Evolutionary conservation across 2,888 invertebrate genomes (phyloP).

Genomic region (Clanis bilineata): DNA sequence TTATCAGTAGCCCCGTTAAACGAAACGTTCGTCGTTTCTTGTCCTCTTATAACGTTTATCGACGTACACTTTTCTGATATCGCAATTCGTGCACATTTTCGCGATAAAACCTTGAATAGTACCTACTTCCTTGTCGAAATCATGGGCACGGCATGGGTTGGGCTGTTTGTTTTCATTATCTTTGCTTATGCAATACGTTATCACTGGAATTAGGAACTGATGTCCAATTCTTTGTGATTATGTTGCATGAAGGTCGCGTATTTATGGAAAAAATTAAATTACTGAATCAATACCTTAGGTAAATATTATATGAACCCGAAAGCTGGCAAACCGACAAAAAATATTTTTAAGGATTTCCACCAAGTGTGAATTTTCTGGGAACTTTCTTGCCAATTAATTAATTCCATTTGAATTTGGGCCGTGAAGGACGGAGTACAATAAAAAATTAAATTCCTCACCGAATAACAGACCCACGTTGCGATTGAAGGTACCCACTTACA

Average conservation of each 20-base stretch:
- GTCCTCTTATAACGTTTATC: not conserved
- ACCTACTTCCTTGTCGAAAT: conserved; percentile 30
- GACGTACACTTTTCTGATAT: conserved; percentile 2
- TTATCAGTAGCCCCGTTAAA: conserved; percentile 46
- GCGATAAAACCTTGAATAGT: conserved; percentile 31
- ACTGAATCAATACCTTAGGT: no score
- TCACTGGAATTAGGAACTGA: conserved; percentile 22
- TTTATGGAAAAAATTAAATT: not conserved
- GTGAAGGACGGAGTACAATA: no score
- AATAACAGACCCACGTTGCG: no score
- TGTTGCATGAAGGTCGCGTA: not conserved
- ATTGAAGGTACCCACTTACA: no score
- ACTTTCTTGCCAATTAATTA: no score
- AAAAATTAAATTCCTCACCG: no score
- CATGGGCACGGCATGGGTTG: conserved; percentile 27
- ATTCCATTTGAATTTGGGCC: no score
- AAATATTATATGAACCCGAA: no score
- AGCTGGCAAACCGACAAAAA: no score
- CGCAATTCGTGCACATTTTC: conserved; percentile 3
- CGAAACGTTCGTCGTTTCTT: not conserved
- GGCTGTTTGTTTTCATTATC: conserved; percentile 15
- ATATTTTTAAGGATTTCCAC: no score
- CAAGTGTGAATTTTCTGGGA: no score
- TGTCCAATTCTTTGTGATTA: not conserved
- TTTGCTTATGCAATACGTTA: conserved; percentile 18